Conservation (phyloP, 2,888 invertebrate species). For the Schrankia costaestrigalis region DNA sequence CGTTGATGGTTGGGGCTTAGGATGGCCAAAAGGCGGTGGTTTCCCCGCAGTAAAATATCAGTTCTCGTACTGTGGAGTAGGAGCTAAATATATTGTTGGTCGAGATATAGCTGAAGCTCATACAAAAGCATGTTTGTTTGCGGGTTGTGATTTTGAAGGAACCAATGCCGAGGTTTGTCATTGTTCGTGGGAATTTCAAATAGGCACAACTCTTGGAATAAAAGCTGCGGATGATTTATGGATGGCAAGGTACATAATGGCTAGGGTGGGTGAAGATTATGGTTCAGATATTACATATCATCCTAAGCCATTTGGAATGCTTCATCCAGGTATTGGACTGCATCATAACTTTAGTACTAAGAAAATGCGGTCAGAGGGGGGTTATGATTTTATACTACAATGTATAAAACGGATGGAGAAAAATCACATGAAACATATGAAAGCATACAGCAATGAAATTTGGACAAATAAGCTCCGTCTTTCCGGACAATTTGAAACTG, state of each 20-base stretch:
- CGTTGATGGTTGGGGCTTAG: slow-evolving; percentile 92
- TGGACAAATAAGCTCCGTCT: slow-evolving; percentile 94
- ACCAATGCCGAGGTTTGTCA: slow-evolving; percentile 99
- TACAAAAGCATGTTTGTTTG: slow-evolving; percentile 89
- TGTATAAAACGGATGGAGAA: slow-evolving; percentile 95
- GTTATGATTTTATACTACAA: slow-evolving; percentile 87
- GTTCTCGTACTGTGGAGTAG: slow-evolving; percentile 94
- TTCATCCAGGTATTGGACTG: slow-evolving; percentile 93
- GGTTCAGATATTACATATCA: slow-evolving; percentile 86
- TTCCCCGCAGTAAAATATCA: slow-evolving; percentile 95
- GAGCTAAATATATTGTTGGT: slow-evolving; percentile 94
- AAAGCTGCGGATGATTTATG: slow-evolving; percentile 91
- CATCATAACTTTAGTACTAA: slow-evolving; percentile 96
- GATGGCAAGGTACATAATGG: slow-evolving; percentile 91
- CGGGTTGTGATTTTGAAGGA: slow-evolving; percentile 95
- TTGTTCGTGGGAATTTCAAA: slow-evolving; percentile 94
- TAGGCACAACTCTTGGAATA: slow-evolving; percentile 94
- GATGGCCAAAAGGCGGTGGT: slow-evolving; percentile 96
- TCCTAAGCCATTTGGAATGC: slow-evolving; percentile 88
- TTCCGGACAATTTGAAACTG: slow-evolving; percentile 96
- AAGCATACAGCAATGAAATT: slow-evolving; percentile 93
- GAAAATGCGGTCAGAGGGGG: slow-evolving; percentile 90
- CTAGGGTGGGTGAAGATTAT: slow-evolving; percentile 92
- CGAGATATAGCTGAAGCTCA: slow-evolving; percentile 96
- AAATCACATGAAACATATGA: slow-evolving; percentile 94